Percentiles rank a stretch among this genome's conserved stretches.
These are phyloP conservation scores for Eumacrocentrus americanus DNA, from an alignment of 2,888 invertebrate genomes.

Conservation along the genomic window DNA sequence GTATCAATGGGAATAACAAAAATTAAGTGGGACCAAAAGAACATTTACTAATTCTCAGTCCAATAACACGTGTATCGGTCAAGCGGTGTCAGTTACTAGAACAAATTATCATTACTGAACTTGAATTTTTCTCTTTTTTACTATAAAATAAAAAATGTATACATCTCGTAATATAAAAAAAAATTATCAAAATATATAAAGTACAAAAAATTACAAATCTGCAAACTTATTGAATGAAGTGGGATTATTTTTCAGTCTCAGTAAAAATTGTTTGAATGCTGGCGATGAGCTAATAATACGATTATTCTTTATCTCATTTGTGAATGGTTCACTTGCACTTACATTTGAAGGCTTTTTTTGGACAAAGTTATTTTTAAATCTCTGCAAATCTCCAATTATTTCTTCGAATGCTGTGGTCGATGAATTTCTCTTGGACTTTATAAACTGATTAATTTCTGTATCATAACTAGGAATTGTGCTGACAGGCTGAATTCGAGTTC, in stretches of 20 bases:
- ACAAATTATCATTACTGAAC: too few relatives aligned
- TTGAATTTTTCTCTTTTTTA: background rate
- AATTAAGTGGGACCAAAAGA: too few relatives aligned
- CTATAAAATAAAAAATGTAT: background rate
- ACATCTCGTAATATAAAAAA: background rate
- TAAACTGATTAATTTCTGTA: conserved; percentile 31
- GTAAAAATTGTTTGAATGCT: conserved; percentile 44
- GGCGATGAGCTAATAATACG: conserved; percentile 45
- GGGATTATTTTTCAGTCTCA: conserved; percentile 29
- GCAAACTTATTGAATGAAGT: conserved; percentile 5
- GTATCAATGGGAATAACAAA: too few relatives aligned
- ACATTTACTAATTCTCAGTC: too few relatives aligned
- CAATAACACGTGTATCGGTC: too few relatives aligned
- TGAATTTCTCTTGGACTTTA: conserved; percentile 7
- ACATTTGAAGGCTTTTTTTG: conserved; percentile 14
- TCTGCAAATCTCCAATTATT: conserved; percentile 8
- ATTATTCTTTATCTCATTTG: conserved; percentile 20
- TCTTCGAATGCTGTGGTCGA: conserved; percentile 15
- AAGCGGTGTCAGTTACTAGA: too few relatives aligned
- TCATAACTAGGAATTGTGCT: conserved; percentile 30
- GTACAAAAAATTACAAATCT: conserved; percentile 14
- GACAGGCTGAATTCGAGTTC: conserved; percentile 1
- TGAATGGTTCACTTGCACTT: background rate
- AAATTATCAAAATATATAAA: conserved; percentile 10
- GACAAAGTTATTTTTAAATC: conserved; percentile 7